Base-by-base conservation (phyloP, 2,888 invertebrate species). In the Tolmerus cingulatus region DNA sequence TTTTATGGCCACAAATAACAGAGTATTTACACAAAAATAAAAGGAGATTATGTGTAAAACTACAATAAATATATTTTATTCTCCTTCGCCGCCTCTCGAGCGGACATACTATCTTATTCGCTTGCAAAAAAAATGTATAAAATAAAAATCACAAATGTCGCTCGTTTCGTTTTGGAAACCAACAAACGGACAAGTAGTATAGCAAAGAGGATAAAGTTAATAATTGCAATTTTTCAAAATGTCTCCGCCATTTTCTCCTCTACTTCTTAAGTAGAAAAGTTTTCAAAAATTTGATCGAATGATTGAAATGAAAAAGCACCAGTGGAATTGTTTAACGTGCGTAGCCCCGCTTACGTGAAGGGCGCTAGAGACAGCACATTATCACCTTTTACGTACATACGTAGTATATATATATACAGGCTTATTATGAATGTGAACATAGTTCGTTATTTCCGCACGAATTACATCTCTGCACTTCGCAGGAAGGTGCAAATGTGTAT, bases 51-150 rank as follows among this genome's bases (percentile, higher is more conserved):
- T 51, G 51, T 66, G 79, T 79, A 79, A 79, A 79, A 79, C 79
- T 79, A 79, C 51, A 79, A 79, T 79, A 79, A 79, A 79, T 79
- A 79, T 79, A 79, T 79, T 46, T 79, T 79, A 79, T 51, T 79
- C 12, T 79, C 14, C 51, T 79, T 51, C 30, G 51, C 79, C 43
- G 34, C n/a, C 19, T 76, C 76, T 27, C 51, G 30, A 46, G 27
- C 43, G 30, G 46, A 79, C 27, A 79, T 23, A 46, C 4, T 23
- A 78, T 27, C 46, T 19, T 9, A 23, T 79, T 79, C 30, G 27
- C 14, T 79, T 79, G 79, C 51, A 79, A 79, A 76, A 79, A 76
- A 76, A 76, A 79, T 23, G 79, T 79, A 46, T 79, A 79, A 51
- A 79, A 79, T 79, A 30, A 79, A 79, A 79, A 79, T 79, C 79